Percentiles rank a stretch among this genome's conserved stretches.
phyloP scores from a whole-genome alignment of 2,888 invertebrate genomes.

The Acrobasis repandana region DNA sequence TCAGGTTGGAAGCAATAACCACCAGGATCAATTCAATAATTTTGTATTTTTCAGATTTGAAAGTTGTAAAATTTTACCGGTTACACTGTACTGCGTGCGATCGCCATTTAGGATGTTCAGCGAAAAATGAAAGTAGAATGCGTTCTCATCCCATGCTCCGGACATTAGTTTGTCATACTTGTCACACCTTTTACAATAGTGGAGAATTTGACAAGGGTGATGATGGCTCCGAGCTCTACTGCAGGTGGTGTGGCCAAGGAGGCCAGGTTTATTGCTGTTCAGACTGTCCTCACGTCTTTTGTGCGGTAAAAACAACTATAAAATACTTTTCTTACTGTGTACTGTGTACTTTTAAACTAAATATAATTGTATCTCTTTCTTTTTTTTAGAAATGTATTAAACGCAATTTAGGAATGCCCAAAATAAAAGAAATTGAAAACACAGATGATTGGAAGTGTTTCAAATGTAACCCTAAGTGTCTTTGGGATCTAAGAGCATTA shows the following conservation, averaged over 20 bases:
- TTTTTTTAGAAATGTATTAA: constrained; percentile 88
- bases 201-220: constrained; percentile 92
- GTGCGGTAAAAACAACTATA: constrained; percentile 76
- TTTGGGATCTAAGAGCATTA: constrained; percentile 86
- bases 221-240: constrained; percentile 91
- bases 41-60: constrained; percentile 73
- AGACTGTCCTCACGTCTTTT: constrained; percentile 88
- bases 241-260: constrained; percentile 92
- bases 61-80: constrained; percentile 80
- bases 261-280: constrained; percentile 91
- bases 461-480: constrained; percentile 86
- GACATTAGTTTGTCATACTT: constrained; percentile 87
- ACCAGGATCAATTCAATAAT: background rate
- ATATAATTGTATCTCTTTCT: constrained; percentile 1
- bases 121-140: constrained; percentile 84
- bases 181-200: constrained; percentile 90
- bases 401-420: constrained; percentile 86
- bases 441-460: constrained; percentile 93
- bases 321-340: no score
- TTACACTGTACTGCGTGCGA: constrained; percentile 91
- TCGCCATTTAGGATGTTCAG: constrained; percentile 88
- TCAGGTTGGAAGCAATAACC: no score
- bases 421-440: constrained; percentile 87
- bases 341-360: no score
- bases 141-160: constrained; percentile 88